Percentiles rank a stretch among this genome's conserved stretches.
These are phyloP conservation scores for Athene noctua DNA, from an alignment of 2,113 vertebrate genomes.

Conservation along the genomic window DNA sequence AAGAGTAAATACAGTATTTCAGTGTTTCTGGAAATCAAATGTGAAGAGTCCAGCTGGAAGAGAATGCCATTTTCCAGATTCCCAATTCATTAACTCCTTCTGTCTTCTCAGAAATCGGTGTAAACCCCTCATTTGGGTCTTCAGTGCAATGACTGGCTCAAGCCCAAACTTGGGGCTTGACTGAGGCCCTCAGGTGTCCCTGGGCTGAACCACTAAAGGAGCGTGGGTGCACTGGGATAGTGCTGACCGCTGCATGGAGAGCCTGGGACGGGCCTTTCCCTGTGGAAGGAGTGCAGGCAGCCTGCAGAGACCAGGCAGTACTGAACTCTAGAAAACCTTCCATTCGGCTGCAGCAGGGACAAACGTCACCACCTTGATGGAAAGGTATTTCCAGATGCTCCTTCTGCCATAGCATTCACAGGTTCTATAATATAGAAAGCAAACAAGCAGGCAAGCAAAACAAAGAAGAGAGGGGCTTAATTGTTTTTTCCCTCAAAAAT, in stretches of 20 bases:
- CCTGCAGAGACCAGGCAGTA: accelerated
- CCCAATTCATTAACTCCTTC: not conserved
- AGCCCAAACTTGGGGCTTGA: not conserved
- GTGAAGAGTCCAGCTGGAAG: not conserved
- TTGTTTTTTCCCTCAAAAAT: not conserved
- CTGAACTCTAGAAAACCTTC: accelerated
- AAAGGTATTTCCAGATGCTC: not conserved
- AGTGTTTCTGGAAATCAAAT: not conserved
- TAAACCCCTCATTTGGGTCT: not conserved
- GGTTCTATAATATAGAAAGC: not conserved
- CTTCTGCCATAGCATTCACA: not conserved
- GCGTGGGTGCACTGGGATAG: not conserved
- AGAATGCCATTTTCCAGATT: not conserved
- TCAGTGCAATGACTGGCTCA: not conserved
- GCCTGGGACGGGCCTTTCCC: not conserved
- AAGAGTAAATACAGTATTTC: not conserved
- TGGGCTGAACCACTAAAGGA: not conserved
- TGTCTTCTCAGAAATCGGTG: not conserved
- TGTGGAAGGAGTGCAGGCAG: not conserved
- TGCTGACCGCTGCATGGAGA: accelerated
- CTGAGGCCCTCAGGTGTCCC: not conserved
- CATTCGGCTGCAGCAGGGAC: not conserved
- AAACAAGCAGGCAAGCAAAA: not conserved
- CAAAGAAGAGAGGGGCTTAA: not conserved
- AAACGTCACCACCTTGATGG: not conserved